These are phyloP conservation scores for Melinaea menophilus DNA, from an alignment of 2,888 invertebrate species.

Conservation along the genomic window DNA sequence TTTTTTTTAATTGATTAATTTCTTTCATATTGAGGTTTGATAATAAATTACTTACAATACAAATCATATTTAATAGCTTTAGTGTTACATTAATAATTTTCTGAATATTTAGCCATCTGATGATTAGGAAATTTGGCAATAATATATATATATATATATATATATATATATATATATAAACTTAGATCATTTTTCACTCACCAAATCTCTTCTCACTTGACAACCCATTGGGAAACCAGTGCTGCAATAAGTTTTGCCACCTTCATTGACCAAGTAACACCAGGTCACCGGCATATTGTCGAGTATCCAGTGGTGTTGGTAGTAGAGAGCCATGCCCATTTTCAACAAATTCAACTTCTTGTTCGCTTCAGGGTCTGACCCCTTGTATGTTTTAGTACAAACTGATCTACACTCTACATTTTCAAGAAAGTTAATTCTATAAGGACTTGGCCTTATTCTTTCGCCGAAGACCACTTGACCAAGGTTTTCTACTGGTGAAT, in stretches of 20 bases:
- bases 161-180: too few species aligned
- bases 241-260: slow-evolving; percentile 88
- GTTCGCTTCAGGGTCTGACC: slow-evolving; percentile 79
- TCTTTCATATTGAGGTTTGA: too few species aligned
- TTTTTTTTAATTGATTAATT: too few species aligned
- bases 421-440: slow-evolving; percentile 90
- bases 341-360: slow-evolving; percentile 89
- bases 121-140: too few species aligned
- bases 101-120: too few species aligned
- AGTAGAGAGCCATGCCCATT: slow-evolving; percentile 95
- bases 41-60: too few species aligned
- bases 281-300: slow-evolving; percentile 99
- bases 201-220: slow-evolving; percentile 81
- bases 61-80: too few species aligned
- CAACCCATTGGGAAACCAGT: slow-evolving; percentile 99
- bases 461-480: slow-evolving; percentile 99
- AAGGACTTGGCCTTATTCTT: slow-evolving; percentile 95
- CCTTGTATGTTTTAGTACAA: slow-evolving; percentile 85
- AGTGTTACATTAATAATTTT: too few species aligned
- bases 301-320: slow-evolving; percentile 99
- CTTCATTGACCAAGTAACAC: slow-evolving; percentile 90
- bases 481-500: slow-evolving; percentile 97
- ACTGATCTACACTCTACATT: slow-evolving; percentile 78
- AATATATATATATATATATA: too few species aligned
- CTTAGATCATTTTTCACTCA: slow-evolving; percentile 39